These are phyloP conservation scores for Orchesella cincta DNA, from an alignment of 1,140 invertebrate species.

Conservation along the genomic window DNA sequence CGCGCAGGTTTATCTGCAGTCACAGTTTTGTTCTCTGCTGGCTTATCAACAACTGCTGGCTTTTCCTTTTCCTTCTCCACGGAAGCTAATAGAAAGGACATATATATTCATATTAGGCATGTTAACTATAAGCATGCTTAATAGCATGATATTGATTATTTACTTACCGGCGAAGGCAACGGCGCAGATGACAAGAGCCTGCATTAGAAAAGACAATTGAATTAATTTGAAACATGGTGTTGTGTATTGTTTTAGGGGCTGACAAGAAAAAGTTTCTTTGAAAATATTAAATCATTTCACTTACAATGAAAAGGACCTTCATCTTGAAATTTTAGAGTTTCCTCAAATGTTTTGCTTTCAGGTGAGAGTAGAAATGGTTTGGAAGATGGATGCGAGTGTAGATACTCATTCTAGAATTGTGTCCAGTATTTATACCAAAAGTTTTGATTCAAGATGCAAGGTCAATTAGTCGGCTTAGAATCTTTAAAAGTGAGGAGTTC, in stretches of 20 bases:
- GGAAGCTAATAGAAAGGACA: too few species aligned
- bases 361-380: too few species aligned
- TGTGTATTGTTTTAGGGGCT: background rate
- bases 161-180: background rate
- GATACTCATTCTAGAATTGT: background rate
- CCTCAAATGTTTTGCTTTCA: background rate
- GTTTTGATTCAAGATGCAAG: background rate
- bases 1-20: too few species aligned
- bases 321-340: background rate
- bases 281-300: too few species aligned
- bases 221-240: background rate
- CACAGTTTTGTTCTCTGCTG: too few species aligned
- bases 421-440: background rate
- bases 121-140: too few species aligned
- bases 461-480: background rate
- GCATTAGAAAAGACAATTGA: background rate
- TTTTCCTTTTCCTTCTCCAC: too few species aligned
- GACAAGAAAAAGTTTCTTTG: background rate
- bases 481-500: background rate
- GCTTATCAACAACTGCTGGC: too few species aligned
- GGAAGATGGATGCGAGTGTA: background rate
- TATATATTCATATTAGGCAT: too few species aligned
- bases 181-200: background rate
- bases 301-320: background rate
- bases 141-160: too few species aligned